Base-by-base conservation (phyloP, 2,113 vertebrate species). In the Bubalus kerabau region DNA sequence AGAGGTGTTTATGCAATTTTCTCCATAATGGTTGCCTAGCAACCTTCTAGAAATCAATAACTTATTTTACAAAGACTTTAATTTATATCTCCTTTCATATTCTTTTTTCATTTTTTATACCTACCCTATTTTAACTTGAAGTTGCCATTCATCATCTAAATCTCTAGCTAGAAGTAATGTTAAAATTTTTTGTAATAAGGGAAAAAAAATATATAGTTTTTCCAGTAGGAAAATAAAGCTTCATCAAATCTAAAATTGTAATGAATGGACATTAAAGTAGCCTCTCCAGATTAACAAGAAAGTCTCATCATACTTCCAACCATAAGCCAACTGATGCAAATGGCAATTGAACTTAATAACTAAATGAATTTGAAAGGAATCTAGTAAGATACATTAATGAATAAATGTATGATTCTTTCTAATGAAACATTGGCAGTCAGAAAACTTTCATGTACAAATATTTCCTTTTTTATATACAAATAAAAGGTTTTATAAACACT, bases 71-170 rank as follows among this genome's bases (percentile, higher is more conserved):
- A 96, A 95, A 87, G 32, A 59, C 4, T 87, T 83, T 71, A 94
- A 95, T 97, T 95, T 97, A 52, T 84, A 94, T 64, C 0, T 54
- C 59, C 6, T 1, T 94, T 89, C 30, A 60, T 59, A 28, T 48
- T 74, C 67, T 71, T 82, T 80, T 84, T 87, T 62, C 10, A 87
- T 83, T 88, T 88, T 85, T 92, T 89, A 30, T 83, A 28, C 30
- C 14, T 81, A 60, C 10, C 6, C 84, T 92, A 93, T 80, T 93
- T 90, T 89, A 96, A 15, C n/a, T 91, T 80, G 16, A 97, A 87
- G 24, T 94, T 93, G 21, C 91, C 83, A 67, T 85, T 97, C 54
- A 94, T 94, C 46, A 87, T 19, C 96, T 54, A 71, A 84, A 36
- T 32, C 28, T 94, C 21, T 94, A 92, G 81, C 1, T 59, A 86